Evolutionary conservation across 2,888 invertebrate species (phyloP), one percentile per base, ranked within the genome.

Genomic region (Hirtodrosophila trivittata): DNA sequence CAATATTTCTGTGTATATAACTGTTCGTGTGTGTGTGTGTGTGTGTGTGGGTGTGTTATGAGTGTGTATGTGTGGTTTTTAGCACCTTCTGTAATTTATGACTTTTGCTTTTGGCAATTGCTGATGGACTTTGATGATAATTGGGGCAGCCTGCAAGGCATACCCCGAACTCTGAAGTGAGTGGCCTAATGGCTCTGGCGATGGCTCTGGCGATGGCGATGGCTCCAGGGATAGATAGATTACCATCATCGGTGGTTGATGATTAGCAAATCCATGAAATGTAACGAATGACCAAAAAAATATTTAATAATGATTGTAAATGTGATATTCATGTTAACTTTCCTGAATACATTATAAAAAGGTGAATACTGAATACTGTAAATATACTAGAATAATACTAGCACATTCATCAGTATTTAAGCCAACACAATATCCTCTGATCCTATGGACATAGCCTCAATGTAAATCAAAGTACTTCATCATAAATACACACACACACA

Each of bases 81-180:
- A 73, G 66, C 86, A 78, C 80, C 84, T 78, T 83, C 84, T 83
- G 80, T 83, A 75, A 86, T 86, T 83, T 81, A 81, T 68, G 84
- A 42, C 69, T 33, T 25, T 55, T 35, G 75, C 66, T 60, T 47
- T 45, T 18, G 56, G 57, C 58, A 32, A 55, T 67, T 51, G 50
- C 59, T 63, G 70, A 59, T 59, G 65, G 60, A 56, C 78, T 46
- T 62, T 21, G 54, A 59, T 59, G 60, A 68, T 75, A 80, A 72
- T 76, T 65, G 74, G 58, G 35, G 28, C 37, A 25, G 12, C 9
- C 38, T 12, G 18, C 38, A 7, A 3, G 18, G 18, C 1, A 8
- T 6, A 13, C 9, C n/a, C 10, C 10, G 10, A 8, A n/a, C 0
- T n/a, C 38, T 59, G 38, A 37, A 42, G 33, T 68, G 62, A 13